A percentile compares a stretch with the other conserved stretches of the same genome.
These are phyloP conservation scores for Pachymerium ferrugineum DNA, from an alignment of 2,888 invertebrate species.

Conservation along the genomic window DNA sequence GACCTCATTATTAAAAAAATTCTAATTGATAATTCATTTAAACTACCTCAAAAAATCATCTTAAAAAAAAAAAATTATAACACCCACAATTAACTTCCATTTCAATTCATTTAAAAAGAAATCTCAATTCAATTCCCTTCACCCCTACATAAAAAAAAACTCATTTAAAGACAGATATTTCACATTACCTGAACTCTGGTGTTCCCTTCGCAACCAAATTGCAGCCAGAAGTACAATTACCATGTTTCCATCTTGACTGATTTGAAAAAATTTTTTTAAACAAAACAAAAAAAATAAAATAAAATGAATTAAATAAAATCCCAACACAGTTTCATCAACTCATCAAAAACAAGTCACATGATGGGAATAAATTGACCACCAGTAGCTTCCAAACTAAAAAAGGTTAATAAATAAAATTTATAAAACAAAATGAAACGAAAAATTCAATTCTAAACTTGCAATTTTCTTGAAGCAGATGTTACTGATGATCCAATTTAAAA, in stretches of 20 bases:
- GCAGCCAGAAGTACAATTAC: constrained; percentile 28
- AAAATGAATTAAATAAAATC: background rate
- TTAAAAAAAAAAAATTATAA: no score
- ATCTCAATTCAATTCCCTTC: no score
- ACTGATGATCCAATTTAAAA: background rate
- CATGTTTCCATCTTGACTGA: constrained; percentile 23
- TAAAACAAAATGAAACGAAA: background rate
- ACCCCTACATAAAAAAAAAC: no score
- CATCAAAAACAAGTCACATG: background rate
- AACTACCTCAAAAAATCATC: no score
- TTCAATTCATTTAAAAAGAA: no score
- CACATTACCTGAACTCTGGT: constrained; percentile 10
- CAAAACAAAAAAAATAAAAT: no score
- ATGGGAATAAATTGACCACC: background rate
- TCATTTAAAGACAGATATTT: no score
- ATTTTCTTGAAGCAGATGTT: no score
- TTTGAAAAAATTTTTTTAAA: background rate
- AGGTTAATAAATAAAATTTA: background rate
- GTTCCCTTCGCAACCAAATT: constrained; percentile 24
- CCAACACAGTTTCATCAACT: background rate
- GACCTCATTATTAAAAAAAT: no score
- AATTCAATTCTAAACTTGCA: background rate
- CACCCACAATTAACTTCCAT: no score
- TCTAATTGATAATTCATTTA: no score
- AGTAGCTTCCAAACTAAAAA: background rate